A percentile compares a stretch with the other conserved stretches of the same genome.
Conservation (phyloP, 2,797 vertebrate species). For the Dallia pectoralis region DNA sequence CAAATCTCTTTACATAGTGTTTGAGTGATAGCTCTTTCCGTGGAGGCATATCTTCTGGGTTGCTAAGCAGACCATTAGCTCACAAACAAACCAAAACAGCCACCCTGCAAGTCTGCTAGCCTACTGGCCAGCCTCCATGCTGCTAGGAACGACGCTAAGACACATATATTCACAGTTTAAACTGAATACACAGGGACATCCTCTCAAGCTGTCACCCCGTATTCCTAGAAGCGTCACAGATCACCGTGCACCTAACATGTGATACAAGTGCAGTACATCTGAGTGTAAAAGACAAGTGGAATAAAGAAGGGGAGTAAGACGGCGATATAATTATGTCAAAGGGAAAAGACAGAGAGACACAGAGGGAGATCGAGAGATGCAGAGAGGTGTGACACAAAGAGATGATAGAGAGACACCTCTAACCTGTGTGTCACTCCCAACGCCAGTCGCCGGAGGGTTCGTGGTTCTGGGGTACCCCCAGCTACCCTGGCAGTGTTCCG, state of each 20-base stretch:
- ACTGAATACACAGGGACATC: no score
- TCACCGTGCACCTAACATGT: background rate
- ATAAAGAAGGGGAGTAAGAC: background rate
- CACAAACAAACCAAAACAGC: slow-evolving; percentile 62
- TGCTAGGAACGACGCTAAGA: background rate
- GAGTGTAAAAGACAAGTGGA: background rate
- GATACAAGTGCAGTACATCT: background rate
- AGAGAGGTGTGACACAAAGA: background rate
- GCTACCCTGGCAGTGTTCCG: slow-evolving; percentile 65
- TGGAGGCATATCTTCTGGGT: slow-evolving; percentile 53
- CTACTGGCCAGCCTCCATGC: slow-evolving; percentile 24
- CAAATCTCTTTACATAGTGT: slow-evolving; percentile 71
- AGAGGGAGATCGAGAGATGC: background rate
- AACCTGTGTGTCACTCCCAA: slow-evolving; percentile 86
- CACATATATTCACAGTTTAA: background rate
- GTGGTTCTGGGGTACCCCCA: slow-evolving; percentile 43
- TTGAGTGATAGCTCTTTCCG: slow-evolving; percentile 42
- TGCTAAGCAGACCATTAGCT: slow-evolving; percentile 65
- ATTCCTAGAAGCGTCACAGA: no score
- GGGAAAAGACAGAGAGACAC: background rate
- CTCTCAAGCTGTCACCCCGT: no score
- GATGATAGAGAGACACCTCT: slow-evolving; percentile 51
- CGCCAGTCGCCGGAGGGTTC: slow-evolving; percentile 55
- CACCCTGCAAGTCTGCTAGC: slow-evolving; percentile 29
- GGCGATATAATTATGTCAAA: background rate